Percentiles rank a stretch among this genome's conserved stretches.
Conservation (phyloP, 2,113 vertebrate genomes). For the Siniperca knerii region DNA sequence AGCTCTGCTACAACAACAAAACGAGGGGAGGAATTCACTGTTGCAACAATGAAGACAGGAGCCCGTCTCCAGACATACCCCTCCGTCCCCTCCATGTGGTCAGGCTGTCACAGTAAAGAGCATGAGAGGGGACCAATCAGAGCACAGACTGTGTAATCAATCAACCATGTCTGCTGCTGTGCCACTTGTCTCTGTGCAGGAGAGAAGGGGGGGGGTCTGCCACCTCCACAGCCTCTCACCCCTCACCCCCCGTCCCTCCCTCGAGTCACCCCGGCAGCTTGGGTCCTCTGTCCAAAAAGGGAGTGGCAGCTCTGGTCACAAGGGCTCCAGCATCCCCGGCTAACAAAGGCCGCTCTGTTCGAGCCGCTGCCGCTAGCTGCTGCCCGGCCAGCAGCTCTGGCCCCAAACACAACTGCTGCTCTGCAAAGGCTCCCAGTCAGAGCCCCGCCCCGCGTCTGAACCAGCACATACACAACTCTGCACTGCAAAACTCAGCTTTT, state of each 20-base stretch:
- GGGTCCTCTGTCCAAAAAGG: slow-evolving; percentile 62
- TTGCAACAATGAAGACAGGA: slow-evolving; percentile 56
- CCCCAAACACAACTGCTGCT: slow-evolving; percentile 51
- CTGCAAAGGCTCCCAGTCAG: slow-evolving; percentile 18
- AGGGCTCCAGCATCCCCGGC: slow-evolving; percentile 70
- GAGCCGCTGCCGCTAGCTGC: slow-evolving; percentile 40
- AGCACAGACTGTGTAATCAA: slow-evolving; percentile 54
- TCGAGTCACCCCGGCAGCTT: slow-evolving; percentile 34
- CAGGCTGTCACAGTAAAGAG: slow-evolving; percentile 26
- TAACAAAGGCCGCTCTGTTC: slow-evolving; percentile 85
- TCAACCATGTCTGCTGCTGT: slow-evolving; percentile 49
- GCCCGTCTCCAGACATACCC: slow-evolving; percentile 53
- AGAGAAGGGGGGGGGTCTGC: neutral
- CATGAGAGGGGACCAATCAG: slow-evolving; percentile 54
- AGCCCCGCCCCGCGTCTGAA: slow-evolving; percentile 25
- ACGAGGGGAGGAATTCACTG: slow-evolving; percentile 29
- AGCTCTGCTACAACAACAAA: slow-evolving; percentile 32
- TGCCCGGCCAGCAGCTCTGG: slow-evolving; percentile 47
- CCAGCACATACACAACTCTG: neutral
- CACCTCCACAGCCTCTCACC: slow-evolving; percentile 24
- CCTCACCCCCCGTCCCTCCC: slow-evolving; percentile 14
- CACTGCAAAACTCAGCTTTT: neutral
- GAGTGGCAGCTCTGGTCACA: slow-evolving; percentile 80
- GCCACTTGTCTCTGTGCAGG: slow-evolving; percentile 55
- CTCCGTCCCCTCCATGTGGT: slow-evolving; percentile 18